Base-by-base conservation (phyloP, 2,888 invertebrate genomes). In the Euplexia lucipara region DNA sequence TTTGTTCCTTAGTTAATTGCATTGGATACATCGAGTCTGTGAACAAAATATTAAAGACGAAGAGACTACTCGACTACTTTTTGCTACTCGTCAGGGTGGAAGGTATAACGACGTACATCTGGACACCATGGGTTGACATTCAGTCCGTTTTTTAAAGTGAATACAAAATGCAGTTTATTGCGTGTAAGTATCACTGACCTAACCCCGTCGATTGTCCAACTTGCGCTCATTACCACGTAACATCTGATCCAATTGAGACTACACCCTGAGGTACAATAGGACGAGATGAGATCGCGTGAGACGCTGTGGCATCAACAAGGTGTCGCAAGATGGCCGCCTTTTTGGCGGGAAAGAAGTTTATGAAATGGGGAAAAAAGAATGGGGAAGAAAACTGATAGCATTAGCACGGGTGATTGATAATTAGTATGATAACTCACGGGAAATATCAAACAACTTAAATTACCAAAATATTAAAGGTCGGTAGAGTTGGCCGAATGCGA, bases 271-370 rank as follows among this genome's bases (percentile, higher is more conserved):
- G 65, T 44, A 78, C 61, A 78, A 78, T 76, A 41, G 56, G 32
- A 20, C 8, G 6, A 61, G 74, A 73, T 78, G 69, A 56, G 60
- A 75, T 75, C 78, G 78, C 78, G 78, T 78, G 75, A 56, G 77
- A 77, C 37, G 16, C 22, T 35, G 16, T 22, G 47, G n/a, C 44
- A 77, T 68, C 60, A 53, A 52, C 45, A 35, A 54, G 39, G 16
- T 72, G 35, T 73, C 20, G 57, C 58, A 78, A 77, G 32, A 65
- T 49, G 42, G 63, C 42, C 18, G 30, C 45, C 2, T 9, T 2
- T 35, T 41, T 39, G 57, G 61, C 53, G 71, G 48, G 26, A 72
- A 75, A n/a, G n/a, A n/a, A n/a, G n/a, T n/a, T n/a, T n/a, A n/a
- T n/a, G n/a, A n/a, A n/a, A n/a, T n/a, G n/a, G n/a, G n/a, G n/a